These are phyloP conservation scores for Condylura cristata DNA, from an alignment of 2,113 vertebrate species.

Conservation along the genomic window DNA sequence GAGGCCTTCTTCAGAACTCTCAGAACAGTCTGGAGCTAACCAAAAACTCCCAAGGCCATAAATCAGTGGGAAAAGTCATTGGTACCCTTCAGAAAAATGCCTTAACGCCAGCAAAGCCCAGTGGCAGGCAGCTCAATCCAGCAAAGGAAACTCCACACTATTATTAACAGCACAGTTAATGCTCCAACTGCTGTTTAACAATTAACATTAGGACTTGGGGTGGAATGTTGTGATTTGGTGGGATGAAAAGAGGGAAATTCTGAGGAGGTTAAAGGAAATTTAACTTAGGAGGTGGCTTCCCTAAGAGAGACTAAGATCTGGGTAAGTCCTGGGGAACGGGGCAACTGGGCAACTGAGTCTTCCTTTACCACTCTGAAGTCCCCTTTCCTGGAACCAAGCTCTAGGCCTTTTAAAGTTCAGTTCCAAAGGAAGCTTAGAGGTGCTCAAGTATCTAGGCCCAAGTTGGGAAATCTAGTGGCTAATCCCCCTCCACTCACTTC, in stretches of 20 bases:
- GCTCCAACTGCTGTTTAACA: slow-evolving; percentile 86
- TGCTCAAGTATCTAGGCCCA: background rate
- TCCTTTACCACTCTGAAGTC: slow-evolving; percentile 55
- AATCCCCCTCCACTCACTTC: background rate
- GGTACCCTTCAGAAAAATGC: slow-evolving; percentile 84
- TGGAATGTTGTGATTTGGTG: slow-evolving; percentile 67
- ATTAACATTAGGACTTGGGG: slow-evolving; percentile 83
- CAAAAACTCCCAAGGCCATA: slow-evolving; percentile 86
- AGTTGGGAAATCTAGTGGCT: background rate
- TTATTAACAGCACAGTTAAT: slow-evolving; percentile 84
- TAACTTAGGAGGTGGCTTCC: slow-evolving; percentile 76
- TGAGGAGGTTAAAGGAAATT: slow-evolving; percentile 73
- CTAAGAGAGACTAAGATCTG: slow-evolving; percentile 40
- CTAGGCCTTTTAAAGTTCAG: slow-evolving; percentile 31
- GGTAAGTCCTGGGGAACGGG: background rate
- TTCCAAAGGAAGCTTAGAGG: slow-evolving; percentile 18
- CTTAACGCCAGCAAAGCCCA: slow-evolving; percentile 79
- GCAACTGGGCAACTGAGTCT: slow-evolving; percentile 49
- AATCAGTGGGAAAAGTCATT: slow-evolving; percentile 89
- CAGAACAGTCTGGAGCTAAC: slow-evolving; percentile 77
- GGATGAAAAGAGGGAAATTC: slow-evolving; percentile 19
- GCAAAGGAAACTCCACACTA: slow-evolving; percentile 76
- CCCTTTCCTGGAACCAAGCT: slow-evolving; percentile 50
- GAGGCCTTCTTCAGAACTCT: slow-evolving; percentile 80
- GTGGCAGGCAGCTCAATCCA: slow-evolving; percentile 70